Conservation (phyloP, 2,797 vertebrate species). For the Hoplostethus atlanticus region DNA sequence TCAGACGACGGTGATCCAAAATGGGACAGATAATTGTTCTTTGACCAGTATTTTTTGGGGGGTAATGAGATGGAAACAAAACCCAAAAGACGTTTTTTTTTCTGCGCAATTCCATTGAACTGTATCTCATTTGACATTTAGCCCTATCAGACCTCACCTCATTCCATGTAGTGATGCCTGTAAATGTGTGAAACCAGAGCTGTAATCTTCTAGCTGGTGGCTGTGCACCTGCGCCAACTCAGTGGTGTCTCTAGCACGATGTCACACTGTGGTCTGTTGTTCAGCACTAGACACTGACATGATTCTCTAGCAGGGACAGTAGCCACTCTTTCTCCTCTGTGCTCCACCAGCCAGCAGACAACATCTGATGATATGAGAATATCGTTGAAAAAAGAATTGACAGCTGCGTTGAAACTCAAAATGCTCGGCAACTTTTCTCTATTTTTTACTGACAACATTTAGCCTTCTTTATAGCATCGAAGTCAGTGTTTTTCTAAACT, state of each 20-base stretch:
- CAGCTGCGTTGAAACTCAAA: too few relatives aligned
- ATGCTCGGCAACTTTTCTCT: background rate
- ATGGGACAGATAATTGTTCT: background rate
- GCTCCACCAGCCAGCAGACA: slow-evolving; percentile 1
- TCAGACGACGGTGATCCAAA: background rate
- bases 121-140: background rate
- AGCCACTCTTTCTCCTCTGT: slow-evolving; percentile 20
- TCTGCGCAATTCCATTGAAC: background rate
- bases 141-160: background rate
- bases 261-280: slow-evolving; percentile 25
- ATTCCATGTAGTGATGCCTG: slow-evolving; percentile 12
- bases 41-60: background rate
- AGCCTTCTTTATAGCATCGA: slow-evolving; percentile 54
- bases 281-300: slow-evolving; percentile 27
- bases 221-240: slow-evolving; percentile 63
- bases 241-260: slow-evolving; percentile 18
- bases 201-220: slow-evolving; percentile 47
- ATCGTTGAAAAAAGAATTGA: slow-evolving; percentile 12
- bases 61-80: background rate
- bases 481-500: slow-evolving; percentile 58
- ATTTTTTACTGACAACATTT: slow-evolving; percentile 35
- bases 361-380: background rate
- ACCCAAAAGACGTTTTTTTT: background rate
- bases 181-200: slow-evolving; percentile 46
- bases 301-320: slow-evolving; percentile 17